Evolutionary conservation across 2,797 vertebrate species (phyloP).

Genomic region (Galagoides demidoff): DNA sequence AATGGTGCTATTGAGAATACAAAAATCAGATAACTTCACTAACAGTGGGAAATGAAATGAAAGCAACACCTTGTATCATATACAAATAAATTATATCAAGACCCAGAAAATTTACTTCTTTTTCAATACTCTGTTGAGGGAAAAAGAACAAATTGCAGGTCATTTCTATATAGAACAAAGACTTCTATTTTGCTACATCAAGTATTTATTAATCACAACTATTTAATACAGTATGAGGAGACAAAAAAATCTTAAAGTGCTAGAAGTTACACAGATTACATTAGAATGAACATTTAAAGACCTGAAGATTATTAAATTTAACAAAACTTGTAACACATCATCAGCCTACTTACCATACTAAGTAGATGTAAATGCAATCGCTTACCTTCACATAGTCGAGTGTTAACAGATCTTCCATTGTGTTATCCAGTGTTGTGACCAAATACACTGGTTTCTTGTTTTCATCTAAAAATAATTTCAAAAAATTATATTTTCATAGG

Average conservation of each 20-base stretch:
- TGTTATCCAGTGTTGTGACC: conserved; percentile 96
- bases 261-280: background rate
- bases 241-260: background rate
- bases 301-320: conserved; percentile 30
- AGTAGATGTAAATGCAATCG: conserved; percentile 16
- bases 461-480: conserved; percentile 89
- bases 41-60: background rate
- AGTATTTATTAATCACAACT: conserved; percentile 15
- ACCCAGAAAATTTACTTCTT: background rate
- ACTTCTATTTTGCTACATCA: background rate
- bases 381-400: conserved; percentile 95
- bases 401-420: conserved; percentile 93
- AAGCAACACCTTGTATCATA: background rate
- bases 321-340: conserved; percentile 16
- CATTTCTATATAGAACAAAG: conserved; percentile 3
- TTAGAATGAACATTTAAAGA: conserved; percentile 3
- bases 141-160: background rate
- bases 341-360: background rate
- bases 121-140: background rate
- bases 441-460: conserved; percentile 94
- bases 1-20: background rate
- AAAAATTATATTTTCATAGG: conserved; percentile 29
- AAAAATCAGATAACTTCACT: conserved; percentile 43
- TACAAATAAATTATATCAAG: conserved; percentile 25
- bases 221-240: background rate